A percentile compares a stretch with the other conserved stretches of the same genome.
These are phyloP conservation scores for Heliconius hermathena DNA, from an alignment of 1,140 invertebrate genomes.

Conservation along the genomic window DNA sequence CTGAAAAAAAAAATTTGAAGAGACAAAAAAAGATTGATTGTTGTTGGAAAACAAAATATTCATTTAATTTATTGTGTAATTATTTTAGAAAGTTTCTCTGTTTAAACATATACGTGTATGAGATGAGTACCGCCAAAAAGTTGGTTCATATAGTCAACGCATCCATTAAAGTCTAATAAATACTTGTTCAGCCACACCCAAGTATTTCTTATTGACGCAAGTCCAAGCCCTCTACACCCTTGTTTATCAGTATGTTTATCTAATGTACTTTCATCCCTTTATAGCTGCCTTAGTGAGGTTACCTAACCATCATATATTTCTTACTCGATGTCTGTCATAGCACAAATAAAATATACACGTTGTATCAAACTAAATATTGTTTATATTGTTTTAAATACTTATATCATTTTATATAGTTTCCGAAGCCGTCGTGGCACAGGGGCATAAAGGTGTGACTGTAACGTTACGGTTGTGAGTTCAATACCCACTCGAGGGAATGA, in stretches of 20 bases:
- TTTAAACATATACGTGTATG: too few relatives aligned
- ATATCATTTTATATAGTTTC: too few relatives aligned
- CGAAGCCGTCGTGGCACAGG: too few relatives aligned
- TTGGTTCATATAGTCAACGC: constrained; percentile 10
- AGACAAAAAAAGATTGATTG: too few relatives aligned
- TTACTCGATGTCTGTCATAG: not conserved
- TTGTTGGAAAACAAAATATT: too few relatives aligned
- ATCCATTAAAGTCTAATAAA: constrained; percentile 35
- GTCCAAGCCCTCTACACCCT: constrained; percentile 46
- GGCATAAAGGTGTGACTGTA: too few relatives aligned
- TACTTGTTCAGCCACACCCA: constrained; percentile 41
- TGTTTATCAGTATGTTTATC: constrained; percentile 51
- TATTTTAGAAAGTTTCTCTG: too few relatives aligned
- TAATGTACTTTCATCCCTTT: constrained; percentile 44
- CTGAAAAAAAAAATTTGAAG: too few relatives aligned
- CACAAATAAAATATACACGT: not conserved
- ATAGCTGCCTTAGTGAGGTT: constrained; percentile 34
- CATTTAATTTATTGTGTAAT: too few relatives aligned
- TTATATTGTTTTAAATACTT: not conserved
- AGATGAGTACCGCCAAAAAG: not conserved
- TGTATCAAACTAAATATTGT: not conserved
- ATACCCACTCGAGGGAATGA: too few relatives aligned
- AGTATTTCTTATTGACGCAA: constrained; percentile 46
- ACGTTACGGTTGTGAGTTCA: too few relatives aligned
- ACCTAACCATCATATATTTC: constrained; percentile 18